Base-by-base conservation (phyloP, 2,113 vertebrate species). In the Gulo gulo region DNA sequence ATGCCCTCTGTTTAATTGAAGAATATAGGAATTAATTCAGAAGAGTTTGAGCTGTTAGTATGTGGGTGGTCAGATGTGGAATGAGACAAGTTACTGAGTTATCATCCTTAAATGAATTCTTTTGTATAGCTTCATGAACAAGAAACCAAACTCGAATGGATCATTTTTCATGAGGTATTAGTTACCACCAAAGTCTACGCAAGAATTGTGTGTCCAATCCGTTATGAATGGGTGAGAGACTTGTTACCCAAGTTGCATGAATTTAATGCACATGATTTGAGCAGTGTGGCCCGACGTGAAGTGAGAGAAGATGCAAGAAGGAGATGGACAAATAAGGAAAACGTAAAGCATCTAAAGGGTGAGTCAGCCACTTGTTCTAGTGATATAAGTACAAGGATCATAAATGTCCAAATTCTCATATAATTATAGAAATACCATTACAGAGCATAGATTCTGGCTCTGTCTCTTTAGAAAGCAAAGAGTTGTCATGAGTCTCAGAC, bases 221-320 rank as follows among this genome's bases (percentile, higher is more conserved):
- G 99, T 95, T 99, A 99, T 2, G 99, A 99, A 24, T 99, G 99
- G 99, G 99, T 99, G 91, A 99, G 99, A 98, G 99, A 99, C 89
- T 99, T 99, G 93, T 97, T 99, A 96, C 99, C 99, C n/a, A 99
- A 99, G 94, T 97, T 99, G 65, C 99, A 99, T 96, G 99, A 99
- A 97, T 98, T 99, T 52, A 99, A 99, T 1, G 99, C 99, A 1
- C 99, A 99, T 18, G 99, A 99, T 80, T 98, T 99, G 95, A 99
- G 99, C 98, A 99, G 98, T 0, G 99, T 99, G 92, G 99, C 99
- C 31, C 99, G 99, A 98, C 99, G 99, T 91, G 99, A 99, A 98
- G 99, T 99, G 67, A 99, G 99, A 0, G 99, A 99, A 34, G 99
- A 99, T 90, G 99, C 99, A 93, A 98, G 99, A 90, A 98, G 84